phyloP scores from a whole-genome alignment of 2,113 vertebrate genomes.

The Bubo bubo region DNA sequence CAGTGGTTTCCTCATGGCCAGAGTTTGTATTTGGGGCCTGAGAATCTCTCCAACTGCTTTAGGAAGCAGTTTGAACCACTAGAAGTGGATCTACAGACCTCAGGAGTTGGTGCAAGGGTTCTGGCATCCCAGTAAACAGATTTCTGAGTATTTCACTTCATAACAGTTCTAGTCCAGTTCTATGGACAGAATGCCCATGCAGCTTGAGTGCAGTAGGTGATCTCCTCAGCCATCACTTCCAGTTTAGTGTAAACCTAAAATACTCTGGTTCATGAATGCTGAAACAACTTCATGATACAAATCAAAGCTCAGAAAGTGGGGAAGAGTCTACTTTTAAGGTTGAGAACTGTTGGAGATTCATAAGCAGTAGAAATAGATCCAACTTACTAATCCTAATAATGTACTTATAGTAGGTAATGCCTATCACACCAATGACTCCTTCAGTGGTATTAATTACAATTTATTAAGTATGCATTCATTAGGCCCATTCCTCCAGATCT shows the following conservation, averaged over 20 bases:
- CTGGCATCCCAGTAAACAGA: neutral
- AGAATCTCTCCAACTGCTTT: neutral
- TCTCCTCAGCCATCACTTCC: neutral
- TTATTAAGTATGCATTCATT: constrained; percentile 27
- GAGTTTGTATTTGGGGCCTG: neutral
- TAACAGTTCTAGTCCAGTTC: neutral
- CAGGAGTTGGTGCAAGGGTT: neutral
- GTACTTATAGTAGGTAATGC: neutral
- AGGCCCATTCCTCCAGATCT: neutral
- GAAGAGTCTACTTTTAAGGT: neutral
- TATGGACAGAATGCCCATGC: neutral
- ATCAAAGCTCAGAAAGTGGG: neutral
- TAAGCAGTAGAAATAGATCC: neutral
- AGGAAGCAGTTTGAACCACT: neutral
- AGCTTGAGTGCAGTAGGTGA: neutral
- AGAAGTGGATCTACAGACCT: neutral
- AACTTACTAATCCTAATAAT: neutral
- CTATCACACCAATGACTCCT: neutral
- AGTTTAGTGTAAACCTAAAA: neutral
- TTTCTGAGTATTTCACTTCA: neutral
- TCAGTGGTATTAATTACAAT: neutral
- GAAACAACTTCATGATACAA: neutral
- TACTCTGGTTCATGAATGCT: neutral
- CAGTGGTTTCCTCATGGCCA: fast-evolving
- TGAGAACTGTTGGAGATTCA: neutral